Conservation (phyloP, 2,888 invertebrate species). For the Cyclophora albipunctata region DNA sequence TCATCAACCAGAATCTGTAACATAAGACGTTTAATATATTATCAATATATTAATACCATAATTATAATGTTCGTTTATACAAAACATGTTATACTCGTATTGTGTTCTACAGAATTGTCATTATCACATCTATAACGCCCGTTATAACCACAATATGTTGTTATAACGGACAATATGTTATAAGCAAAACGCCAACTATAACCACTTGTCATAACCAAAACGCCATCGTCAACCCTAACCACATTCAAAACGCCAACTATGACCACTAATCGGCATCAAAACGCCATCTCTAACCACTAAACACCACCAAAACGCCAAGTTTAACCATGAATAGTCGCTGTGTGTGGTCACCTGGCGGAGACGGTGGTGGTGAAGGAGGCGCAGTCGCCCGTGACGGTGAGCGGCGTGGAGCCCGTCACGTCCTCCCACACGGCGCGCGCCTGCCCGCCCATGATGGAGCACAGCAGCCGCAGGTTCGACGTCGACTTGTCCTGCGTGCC, state of each 20-base stretch:
- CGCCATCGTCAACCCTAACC: no score
- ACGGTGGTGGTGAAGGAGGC: slow-evolving; percentile 99
- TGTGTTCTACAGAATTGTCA: no score
- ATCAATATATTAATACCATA: neutral
- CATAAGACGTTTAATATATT: neutral
- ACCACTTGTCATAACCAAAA: no score
- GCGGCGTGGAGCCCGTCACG: slow-evolving; percentile 97
- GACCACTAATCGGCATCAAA: no score
- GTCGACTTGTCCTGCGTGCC: slow-evolving; percentile 49
- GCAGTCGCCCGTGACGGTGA: slow-evolving; percentile 96
- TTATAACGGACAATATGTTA: no score
- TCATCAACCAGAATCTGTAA: slow-evolving; percentile 97
- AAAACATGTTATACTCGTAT: neutral
- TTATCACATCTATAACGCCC: no score
- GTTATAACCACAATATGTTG: no score
- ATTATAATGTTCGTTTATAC: neutral
- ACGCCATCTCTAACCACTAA: no score
- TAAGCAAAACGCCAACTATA: no score
- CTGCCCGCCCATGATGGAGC: slow-evolving; percentile 97
- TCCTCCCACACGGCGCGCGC: slow-evolving; percentile 99
- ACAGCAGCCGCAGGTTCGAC: slow-evolving; percentile 86
- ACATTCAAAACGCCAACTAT: no score
- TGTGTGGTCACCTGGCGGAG: slow-evolving; percentile 80
- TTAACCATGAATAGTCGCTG: no score
- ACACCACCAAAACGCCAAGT: no score